Conservation (phyloP, 2,113 vertebrate species). For the Fregata magnificens region DNA sequence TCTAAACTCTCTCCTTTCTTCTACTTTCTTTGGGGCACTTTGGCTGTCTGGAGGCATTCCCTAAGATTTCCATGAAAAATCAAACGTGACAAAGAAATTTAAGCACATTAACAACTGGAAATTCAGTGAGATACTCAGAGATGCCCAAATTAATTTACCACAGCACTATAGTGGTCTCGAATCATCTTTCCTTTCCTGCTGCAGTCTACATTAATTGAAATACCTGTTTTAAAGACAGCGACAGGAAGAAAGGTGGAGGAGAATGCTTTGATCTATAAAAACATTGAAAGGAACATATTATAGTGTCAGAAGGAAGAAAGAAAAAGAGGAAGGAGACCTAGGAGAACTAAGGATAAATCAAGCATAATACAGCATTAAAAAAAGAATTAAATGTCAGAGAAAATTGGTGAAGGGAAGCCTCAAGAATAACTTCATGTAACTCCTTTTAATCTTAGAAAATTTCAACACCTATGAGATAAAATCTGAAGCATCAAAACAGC, state of each 20-base stretch:
- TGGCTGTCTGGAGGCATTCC: background rate
- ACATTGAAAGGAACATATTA: conserved; percentile 5
- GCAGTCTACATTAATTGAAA: background rate
- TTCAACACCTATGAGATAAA: background rate
- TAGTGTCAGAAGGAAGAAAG: background rate
- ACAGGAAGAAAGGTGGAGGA: background rate
- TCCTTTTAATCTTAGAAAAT: background rate
- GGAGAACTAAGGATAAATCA: background rate
- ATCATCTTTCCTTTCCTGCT: background rate
- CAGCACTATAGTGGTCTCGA: background rate
- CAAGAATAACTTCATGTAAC: background rate
- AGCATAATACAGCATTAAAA: background rate
- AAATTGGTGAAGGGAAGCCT: background rate
- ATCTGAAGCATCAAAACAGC: background rate
- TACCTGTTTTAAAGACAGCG: background rate
- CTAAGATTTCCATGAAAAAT: background rate
- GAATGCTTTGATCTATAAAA: conserved; percentile 20
- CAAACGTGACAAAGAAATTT: background rate
- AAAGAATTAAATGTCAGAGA: background rate
- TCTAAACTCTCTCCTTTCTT: background rate
- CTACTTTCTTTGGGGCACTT: background rate
- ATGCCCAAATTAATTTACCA: background rate
- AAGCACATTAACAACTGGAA: background rate
- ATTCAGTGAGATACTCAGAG: background rate
- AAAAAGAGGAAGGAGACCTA: background rate